A percentile compares a stretch with the other conserved stretches of the same genome.
Evolutionary conservation across 2,113 vertebrate genomes (phyloP).

Genomic region (Pangasianodon gigas): DNA sequence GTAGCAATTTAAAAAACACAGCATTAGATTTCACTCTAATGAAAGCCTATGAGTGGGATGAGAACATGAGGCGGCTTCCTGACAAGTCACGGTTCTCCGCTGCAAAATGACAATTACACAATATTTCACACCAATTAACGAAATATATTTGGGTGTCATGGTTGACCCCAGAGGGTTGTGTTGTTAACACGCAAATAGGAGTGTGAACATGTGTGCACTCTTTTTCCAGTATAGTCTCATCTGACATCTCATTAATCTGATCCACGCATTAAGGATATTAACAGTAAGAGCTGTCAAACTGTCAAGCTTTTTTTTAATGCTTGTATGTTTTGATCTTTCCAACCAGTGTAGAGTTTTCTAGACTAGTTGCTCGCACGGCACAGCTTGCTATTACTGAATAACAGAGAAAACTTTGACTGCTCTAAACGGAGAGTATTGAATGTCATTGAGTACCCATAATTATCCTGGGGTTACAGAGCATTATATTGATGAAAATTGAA

Average conservation of each 20-base stretch:
- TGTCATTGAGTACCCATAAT: background rate
- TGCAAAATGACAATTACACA: background rate
- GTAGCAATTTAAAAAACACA: background rate
- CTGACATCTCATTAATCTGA: background rate
- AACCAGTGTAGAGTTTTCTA: background rate
- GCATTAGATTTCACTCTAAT: background rate
- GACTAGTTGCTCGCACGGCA: background rate
- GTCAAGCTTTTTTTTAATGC: background rate
- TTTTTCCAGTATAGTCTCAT: background rate
- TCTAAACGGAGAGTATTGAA: background rate
- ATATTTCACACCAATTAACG: background rate
- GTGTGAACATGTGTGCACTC: background rate
- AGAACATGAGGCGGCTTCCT: background rate
- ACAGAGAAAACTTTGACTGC: background rate
- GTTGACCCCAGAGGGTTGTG: background rate
- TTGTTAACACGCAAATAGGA: background rate
- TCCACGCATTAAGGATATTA: background rate
- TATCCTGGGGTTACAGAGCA: background rate
- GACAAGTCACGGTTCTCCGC: background rate
- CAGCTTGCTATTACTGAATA: background rate
- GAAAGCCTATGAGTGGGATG: background rate
- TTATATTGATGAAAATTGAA: background rate
- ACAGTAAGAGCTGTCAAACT: background rate
- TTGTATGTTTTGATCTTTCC: background rate
- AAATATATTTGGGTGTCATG: background rate